A percentile compares a stretch with the other conserved stretches of the same genome.
These are phyloP conservation scores for Pempheris klunzingeri DNA, from an alignment of 2,797 vertebrate genomes.

Conservation along the genomic window DNA sequence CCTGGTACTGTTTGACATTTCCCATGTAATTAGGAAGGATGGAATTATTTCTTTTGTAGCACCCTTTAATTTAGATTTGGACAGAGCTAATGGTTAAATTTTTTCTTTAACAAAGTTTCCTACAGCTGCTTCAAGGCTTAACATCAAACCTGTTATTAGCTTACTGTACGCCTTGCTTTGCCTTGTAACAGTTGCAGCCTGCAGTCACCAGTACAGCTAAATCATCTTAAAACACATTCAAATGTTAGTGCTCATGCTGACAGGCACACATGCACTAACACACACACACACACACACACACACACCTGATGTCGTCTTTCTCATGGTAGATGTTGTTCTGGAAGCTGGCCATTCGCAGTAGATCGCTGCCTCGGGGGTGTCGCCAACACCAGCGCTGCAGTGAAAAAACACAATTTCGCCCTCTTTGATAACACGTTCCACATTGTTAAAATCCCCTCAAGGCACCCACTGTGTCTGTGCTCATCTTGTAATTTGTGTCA, in stretches of 20 bases:
- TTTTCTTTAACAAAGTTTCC: not conserved
- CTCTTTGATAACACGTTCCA: constrained; percentile 28
- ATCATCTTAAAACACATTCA: not conserved
- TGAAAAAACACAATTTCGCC: constrained; percentile 27
- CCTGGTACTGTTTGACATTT: not conserved
- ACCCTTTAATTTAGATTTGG: not conserved
- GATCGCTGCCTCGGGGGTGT: constrained; percentile 90
- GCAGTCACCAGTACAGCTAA: not conserved
- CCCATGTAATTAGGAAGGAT: not conserved
- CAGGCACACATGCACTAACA: not conserved
- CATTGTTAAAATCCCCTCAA: not conserved
- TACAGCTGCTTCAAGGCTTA: not conserved
- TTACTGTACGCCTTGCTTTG: constrained; percentile 9
- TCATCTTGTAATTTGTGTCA: constrained; percentile 32
- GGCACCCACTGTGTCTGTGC: not conserved
- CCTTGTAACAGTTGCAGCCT: not conserved
- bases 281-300: constrained; percentile 10
- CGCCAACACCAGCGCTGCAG: constrained; percentile 93
- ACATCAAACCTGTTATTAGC: constrained; percentile 9
- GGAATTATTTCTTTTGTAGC: not conserved
- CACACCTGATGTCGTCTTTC: constrained; percentile 92
- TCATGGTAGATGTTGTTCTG: constrained; percentile 93
- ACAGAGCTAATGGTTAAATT: not conserved
- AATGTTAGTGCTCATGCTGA: not conserved
- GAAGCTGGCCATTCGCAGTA: constrained; percentile 91